phyloP scores from a whole-genome alignment of 1,140 invertebrate genomes.

The Drosophila insularis region DNA sequence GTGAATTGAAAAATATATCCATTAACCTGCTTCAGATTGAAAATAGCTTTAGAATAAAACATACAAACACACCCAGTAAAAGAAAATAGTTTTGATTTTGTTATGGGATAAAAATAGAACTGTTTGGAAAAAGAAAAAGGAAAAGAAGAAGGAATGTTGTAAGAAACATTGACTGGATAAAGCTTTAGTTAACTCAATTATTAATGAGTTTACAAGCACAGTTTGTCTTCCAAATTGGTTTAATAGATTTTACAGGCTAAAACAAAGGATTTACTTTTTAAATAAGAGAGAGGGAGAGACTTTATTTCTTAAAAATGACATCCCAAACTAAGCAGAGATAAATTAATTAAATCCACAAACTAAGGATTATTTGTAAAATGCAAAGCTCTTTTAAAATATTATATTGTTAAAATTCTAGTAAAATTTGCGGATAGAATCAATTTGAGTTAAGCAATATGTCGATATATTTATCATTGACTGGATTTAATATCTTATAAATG shows the following conservation, averaged over 20 bases:
- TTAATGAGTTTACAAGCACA: no score
- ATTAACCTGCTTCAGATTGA: neutral
- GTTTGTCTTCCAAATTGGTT: no score
- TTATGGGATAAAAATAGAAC: neutral
- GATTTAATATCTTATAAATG: neutral
- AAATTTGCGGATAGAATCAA: neutral
- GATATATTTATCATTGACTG: neutral
- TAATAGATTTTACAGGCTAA: no score
- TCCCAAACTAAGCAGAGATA: no score
- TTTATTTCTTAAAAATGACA: neutral
- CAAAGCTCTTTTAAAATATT: neutral
- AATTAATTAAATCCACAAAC: neutral
- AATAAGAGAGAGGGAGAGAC: no score
- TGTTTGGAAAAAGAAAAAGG: no score
- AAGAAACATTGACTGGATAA: no score
- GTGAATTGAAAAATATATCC: neutral
- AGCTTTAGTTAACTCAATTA: no score
- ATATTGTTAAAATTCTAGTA: neutral
- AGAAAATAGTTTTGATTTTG: neutral
- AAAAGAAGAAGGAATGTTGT: no score
- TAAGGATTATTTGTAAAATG: neutral
- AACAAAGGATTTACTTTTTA: no score
- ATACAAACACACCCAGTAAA: neutral
- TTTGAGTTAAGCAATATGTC: neutral
- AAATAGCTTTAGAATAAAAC: slow-evolving; percentile 3